These are phyloP conservation scores for Hydrozoanthus gracilis DNA, from an alignment of 92 coral and sea anemone species.

Conservation along the genomic window DNA sequence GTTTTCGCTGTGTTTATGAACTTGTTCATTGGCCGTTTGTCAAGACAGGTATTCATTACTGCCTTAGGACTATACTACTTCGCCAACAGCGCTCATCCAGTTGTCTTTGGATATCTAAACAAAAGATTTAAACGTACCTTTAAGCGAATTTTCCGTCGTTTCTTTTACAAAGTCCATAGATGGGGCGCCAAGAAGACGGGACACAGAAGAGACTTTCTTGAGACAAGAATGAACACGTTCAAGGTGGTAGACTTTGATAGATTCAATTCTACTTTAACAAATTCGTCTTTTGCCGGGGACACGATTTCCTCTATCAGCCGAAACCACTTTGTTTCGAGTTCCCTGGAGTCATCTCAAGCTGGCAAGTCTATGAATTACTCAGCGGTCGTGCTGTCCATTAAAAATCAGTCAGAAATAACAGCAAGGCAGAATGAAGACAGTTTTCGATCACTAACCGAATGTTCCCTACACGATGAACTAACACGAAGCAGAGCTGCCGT, in stretches of 20 bases:
- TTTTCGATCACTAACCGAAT: not conserved
- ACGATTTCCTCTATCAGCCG: conserved; percentile 13
- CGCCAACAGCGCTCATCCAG: conserved; percentile 59
- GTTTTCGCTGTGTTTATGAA: conserved; percentile 52
- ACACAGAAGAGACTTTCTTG: conserved; percentile 22
- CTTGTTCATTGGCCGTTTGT: conserved; percentile 69
- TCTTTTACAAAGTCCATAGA: conserved; percentile 41
- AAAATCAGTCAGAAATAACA: not conserved
- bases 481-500: conserved; percentile 6
- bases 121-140: conserved; percentile 67
- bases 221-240: conserved; percentile 25
- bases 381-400: not conserved
- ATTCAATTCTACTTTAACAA: conserved; percentile 18
- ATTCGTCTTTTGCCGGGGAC: conserved; percentile 16
- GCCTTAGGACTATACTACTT: conserved; percentile 58
- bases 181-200: conserved; percentile 33
- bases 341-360: not conserved
- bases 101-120: conserved; percentile 76
- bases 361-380: conserved; percentile 10
- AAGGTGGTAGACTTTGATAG: conserved; percentile 13
- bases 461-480: conserved; percentile 37
- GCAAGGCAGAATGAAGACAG: conserved; percentile 20
- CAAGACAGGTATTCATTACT: conserved; percentile 51
- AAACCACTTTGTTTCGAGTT: conserved; percentile 10
- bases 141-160: conserved; percentile 57